Base-by-base conservation (phyloP, 2,797 vertebrate species). In the Morelia viridis region DNA sequence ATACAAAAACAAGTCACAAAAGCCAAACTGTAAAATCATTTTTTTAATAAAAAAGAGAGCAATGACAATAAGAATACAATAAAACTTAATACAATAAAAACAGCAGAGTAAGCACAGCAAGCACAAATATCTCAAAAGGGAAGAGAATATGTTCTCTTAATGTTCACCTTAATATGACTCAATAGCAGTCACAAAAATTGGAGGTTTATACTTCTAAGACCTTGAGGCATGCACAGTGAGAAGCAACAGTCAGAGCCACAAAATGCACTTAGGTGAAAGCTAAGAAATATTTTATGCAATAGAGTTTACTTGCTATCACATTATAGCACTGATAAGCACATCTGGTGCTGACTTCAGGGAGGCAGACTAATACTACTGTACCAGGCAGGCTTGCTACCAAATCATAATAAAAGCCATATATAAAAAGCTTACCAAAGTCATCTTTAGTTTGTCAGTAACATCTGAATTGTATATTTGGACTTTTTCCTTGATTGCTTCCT, bases 391-490 rank as follows among this genome's bases (percentile, higher is more conserved):
- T 76, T n/a, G 28, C 8, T 15, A 71, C 28, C 17, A 19, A 76
- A 86, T 46, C 85, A 87, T 26, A 80, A 41, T 60, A 4, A 57
- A 22, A 11, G 92, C 5, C 91, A 41, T 19, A 3, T 84, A 57
- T 22, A 64, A 57, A 91, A 93, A 76, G 92, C 97, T 97, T 95
- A 98, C 98, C 97, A 99, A 97, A 76, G 99, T 99, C 99, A 99
- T 99, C 96, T 99, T 99, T 88, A 99, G 97, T 97, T 98, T 98
- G 98, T 99, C 98, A 93, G 96, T 98, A 92, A 99, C 99, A 90
- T 98, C 96, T 57, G 96, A 94, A 97, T 99, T 99, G 97, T 99
- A 99, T 87, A 97, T 97, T 92, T 99, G 98, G 92, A 99, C 97
- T 97, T 97, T 99, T 96, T 98, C 98, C 95, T 98, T 96, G 98